Evolutionary conservation across 2,113 vertebrate genomes (phyloP), one percentile per base, ranked within the genome.

Genomic region (Seriola quinqueradiata): DNA sequence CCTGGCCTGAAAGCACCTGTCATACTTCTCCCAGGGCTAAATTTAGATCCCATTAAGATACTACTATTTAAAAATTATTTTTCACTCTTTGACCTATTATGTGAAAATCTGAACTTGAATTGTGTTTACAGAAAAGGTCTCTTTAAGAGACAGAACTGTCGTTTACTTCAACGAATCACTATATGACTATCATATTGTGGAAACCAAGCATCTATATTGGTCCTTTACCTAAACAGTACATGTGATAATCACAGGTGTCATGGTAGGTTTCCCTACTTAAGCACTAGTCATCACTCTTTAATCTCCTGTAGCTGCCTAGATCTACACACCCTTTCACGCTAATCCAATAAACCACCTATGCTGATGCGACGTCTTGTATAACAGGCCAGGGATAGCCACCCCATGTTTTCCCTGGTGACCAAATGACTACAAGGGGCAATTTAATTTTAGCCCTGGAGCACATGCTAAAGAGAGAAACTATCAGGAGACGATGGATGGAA

Each of bases 381-480:
- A 94, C 82, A 69, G 59, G 44, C 59, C 83, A 17, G 65, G 82
- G 85, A 89, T 76, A 79, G 87, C 21, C 86, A 75, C 72, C 61
- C 86, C 70, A 19, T 84, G 64, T 69, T 79, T 74, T 61, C 77
- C 86, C 75, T 25, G 2, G 64, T 84, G 88, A 91, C 86, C 80
- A 78, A 73, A 85, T 61, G 71, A 84, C 78, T 69, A 74, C 54
- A 59, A 44, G 58, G 65, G 74, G 81, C 6, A 5, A 25, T 84
- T 90, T 95, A 95, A 94, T 92, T 95, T 93, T 94, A 94, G 87
- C 85, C 74, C 32, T 0, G 16, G 67, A 87, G 79, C 84, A 86
- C 82, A 87, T 80, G 83, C 77, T 77, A 70, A 75, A 73, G 44
- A 80, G 42, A 76, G 79, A 83, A 69, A 40, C 70, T 85, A 23